Evolutionary conservation across 1,140 invertebrate genomes (phyloP), one percentile per base, ranked within the genome.

Genomic region (Holotrichia oblita): DNA sequence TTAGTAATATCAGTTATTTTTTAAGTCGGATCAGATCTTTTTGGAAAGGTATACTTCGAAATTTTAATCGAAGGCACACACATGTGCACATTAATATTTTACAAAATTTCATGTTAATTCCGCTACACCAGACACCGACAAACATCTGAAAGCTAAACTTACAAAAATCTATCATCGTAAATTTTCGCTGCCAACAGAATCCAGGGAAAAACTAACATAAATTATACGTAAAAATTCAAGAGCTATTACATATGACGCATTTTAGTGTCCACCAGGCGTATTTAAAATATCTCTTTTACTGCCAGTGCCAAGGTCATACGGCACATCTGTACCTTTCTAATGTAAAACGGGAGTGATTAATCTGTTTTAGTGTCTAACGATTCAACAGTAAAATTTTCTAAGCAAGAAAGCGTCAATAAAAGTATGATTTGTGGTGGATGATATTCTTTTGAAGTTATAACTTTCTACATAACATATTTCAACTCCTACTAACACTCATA

Each of bases 271-370:
- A 55, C 48, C 14, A 55, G 17, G n/a, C 48, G 48, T 55, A 55
- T 55, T 55, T 55, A 55, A 55, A 55, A 55, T 55, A 55, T 55
- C 48, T 55, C 17, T 55, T 55, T 55, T 55, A 55, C 48, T 55
- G n/a, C 48, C 48, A 7, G 14, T 17, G 17, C 48, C 48, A 55
- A 55, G 48, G 48, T 17, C 48, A 17, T 17, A 55, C 48, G 6
- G 3, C 48, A 2, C 48, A 17, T 55, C 48, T 55, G 6, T n/a
- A 17, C 48, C 14, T 55, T n/a, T 6, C 6, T 14, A 55, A 7
- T 55, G 48, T 55, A 55, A 55, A 55, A n/a, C 48, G 48, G 48
- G 14, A 55, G 17, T 55, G 48, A 55, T 55, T 55, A 55, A 55
- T 55, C 17, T 55, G 48, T 55, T 55, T 55, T 55, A 55, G 48